Percentiles rank a stretch among this genome's conserved stretches.
These are phyloP conservation scores for Plestiodon gilberti DNA, from an alignment of 2,113 vertebrate species.

Conservation along the genomic window DNA sequence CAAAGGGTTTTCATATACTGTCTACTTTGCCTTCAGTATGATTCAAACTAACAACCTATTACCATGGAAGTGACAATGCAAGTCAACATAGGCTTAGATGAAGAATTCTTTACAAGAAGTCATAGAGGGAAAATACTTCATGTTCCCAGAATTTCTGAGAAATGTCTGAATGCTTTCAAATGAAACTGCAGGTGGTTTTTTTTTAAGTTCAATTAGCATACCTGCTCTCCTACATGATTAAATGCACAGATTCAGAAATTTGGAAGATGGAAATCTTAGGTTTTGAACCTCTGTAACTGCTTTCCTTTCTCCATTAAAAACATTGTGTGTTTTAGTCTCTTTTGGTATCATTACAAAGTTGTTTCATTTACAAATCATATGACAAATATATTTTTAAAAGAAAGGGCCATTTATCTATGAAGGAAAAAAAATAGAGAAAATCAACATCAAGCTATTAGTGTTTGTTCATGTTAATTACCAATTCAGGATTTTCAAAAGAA, in stretches of 20 bases:
- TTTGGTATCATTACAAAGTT: too few relatives aligned
- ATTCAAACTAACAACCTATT: conserved; percentile 19
- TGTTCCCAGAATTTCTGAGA: not conserved
- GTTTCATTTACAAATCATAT: too few relatives aligned
- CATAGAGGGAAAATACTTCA: not conserved
- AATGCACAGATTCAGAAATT: not conserved
- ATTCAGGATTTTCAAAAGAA: too few relatives aligned
- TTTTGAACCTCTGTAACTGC: not conserved
- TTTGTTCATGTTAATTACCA: too few relatives aligned
- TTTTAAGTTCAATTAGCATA: not conserved
- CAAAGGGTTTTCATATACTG: not conserved
- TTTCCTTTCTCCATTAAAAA: not conserved
- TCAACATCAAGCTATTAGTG: too few relatives aligned
- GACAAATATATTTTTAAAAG: too few relatives aligned
- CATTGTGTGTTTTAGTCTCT: too few relatives aligned
- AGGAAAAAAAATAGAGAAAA: too few relatives aligned
- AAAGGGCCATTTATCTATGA: too few relatives aligned
- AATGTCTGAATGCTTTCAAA: not conserved
- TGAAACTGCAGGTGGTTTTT: not conserved
- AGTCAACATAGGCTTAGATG: conserved; percentile 10
- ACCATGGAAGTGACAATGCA: conserved; percentile 18
- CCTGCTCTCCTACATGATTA: not conserved
- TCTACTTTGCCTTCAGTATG: not conserved
- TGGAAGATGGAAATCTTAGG: not conserved
- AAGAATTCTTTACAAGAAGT: not conserved